These are phyloP conservation scores for Drosophila mimica DNA, from an alignment of 2,888 invertebrate genomes.

Conservation along the genomic window DNA sequence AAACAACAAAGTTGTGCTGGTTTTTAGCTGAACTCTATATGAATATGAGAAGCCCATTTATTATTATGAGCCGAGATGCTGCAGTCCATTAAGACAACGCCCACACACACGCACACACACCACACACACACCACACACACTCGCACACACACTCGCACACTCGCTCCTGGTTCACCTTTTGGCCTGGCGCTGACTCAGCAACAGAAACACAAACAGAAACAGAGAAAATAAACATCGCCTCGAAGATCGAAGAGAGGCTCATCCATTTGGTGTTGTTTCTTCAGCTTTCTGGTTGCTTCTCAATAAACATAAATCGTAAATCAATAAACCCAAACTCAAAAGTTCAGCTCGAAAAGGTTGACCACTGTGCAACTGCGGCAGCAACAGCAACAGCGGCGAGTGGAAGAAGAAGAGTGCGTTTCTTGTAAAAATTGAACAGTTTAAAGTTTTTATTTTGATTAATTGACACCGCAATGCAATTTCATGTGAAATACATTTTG, in stretches of 20 bases:
- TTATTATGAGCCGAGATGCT: constrained; percentile 43
- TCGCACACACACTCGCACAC: constrained; percentile 5
- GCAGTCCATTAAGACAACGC: constrained; percentile 57
- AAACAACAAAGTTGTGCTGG: constrained; percentile 15
- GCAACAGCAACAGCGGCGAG: not conserved
- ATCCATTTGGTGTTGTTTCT: constrained; percentile 54
- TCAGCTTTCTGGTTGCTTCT: constrained; percentile 28
- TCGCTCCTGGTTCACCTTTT: constrained; percentile 60
- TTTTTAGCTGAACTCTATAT: constrained; percentile 16
- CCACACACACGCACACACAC: constrained; percentile 32
- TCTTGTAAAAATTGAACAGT: constrained; percentile 64
- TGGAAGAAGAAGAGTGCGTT: constrained; percentile 6
- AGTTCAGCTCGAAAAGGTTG: constrained; percentile 47
- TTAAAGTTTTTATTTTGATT: constrained; percentile 66
- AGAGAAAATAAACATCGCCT: constrained; percentile 5
- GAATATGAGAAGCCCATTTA: constrained; percentile 45
- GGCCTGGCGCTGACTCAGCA: constrained; percentile 67
- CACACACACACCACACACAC: constrained; percentile 1
- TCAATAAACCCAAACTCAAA: constrained; percentile 69
- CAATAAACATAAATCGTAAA: constrained; percentile 79
- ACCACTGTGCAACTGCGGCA: constrained; percentile 8
- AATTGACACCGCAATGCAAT: constrained; percentile 63
- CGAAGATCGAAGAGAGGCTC: constrained; percentile 54
- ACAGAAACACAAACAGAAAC: not conserved
- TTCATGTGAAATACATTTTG: constrained; percentile 65